A percentile compares a stretch with the other conserved stretches of the same genome.
phyloP scores from a whole-genome alignment of 1,140 invertebrate genomes.

The Chironomus striatipennis region DNA sequence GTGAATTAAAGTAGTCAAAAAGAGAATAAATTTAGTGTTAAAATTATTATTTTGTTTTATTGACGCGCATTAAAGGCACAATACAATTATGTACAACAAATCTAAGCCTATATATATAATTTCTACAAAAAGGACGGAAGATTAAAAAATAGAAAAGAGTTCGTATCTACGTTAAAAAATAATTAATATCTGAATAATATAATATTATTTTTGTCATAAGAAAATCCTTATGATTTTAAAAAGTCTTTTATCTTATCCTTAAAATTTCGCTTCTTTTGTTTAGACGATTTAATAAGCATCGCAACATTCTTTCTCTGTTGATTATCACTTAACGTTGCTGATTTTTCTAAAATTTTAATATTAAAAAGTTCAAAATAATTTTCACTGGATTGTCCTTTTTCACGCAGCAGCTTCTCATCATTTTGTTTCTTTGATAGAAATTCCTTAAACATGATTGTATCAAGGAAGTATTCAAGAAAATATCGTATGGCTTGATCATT shows the following conservation, averaged over 20 bases:
- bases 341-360: slow-evolving; percentile 33
- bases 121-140: no score
- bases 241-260: slow-evolving; percentile 42
- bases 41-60: no score
- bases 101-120: no score
- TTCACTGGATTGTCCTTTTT: slow-evolving; percentile 28
- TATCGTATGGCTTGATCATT: slow-evolving; percentile 53
- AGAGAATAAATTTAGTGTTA: not conserved
- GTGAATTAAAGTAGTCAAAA: not conserved
- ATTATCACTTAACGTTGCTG: slow-evolving; percentile 9
- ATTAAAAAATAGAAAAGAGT: no score
- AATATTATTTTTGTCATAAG: no score
- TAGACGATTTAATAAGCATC: slow-evolving; percentile 36
- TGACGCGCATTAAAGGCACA: no score
- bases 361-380: slow-evolving; percentile 42
- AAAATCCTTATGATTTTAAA: slow-evolving; percentile 31
- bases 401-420: slow-evolving; percentile 34
- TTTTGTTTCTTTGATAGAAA: slow-evolving; percentile 33
- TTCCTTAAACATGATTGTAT: slow-evolving; percentile 67
- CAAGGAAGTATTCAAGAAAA: slow-evolving; percentile 74
- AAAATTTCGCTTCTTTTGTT: slow-evolving; percentile 41
- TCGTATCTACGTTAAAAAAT: no score
- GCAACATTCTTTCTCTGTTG: slow-evolving; percentile 26
- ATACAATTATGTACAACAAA: no score
- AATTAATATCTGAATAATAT: no score